Percentiles rank a stretch among this genome's conserved stretches.
Conservation (phyloP, 2,888 invertebrate species). For the Acrobasis consociella region DNA sequence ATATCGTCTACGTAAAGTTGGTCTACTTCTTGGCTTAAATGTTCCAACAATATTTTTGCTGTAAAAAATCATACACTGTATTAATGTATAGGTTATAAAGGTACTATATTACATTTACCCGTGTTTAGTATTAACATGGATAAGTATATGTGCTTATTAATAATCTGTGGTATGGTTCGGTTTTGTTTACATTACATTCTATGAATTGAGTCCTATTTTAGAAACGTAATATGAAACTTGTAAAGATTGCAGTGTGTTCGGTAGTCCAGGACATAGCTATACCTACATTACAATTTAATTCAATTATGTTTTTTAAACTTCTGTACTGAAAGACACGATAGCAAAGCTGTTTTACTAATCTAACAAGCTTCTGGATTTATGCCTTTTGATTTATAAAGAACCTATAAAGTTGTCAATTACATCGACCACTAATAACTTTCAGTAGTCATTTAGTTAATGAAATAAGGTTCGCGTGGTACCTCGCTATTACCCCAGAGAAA, state of each 20-base stretch:
- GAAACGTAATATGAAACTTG: too few relatives aligned
- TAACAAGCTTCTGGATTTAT: not conserved
- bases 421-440: not conserved
- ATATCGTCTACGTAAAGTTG: not conserved
- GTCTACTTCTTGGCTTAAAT: not conserved
- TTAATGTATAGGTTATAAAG: too few relatives aligned
- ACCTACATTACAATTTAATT: too few relatives aligned
- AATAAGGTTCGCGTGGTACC: conserved; percentile 53
- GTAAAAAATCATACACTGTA: not conserved
- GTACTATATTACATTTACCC: not conserved
- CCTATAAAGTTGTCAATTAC: not conserved
- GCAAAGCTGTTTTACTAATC: too few relatives aligned
- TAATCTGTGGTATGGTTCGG: not conserved
- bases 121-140: too few relatives aligned
- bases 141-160: too few relatives aligned
- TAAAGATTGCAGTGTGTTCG: too few relatives aligned
- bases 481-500: conserved; percentile 51
- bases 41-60: not conserved
- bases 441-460: conserved; percentile 27
- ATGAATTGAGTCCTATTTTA: too few relatives aligned
- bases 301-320: too few relatives aligned
- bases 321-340: too few relatives aligned
- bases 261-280: too few relatives aligned
- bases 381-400: not conserved
- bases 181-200: too few relatives aligned